A percentile compares a stretch with the other conserved stretches of the same genome.
Evolutionary conservation across 2,797 vertebrate species (phyloP).

Genomic region (Varecia variegata): DNA sequence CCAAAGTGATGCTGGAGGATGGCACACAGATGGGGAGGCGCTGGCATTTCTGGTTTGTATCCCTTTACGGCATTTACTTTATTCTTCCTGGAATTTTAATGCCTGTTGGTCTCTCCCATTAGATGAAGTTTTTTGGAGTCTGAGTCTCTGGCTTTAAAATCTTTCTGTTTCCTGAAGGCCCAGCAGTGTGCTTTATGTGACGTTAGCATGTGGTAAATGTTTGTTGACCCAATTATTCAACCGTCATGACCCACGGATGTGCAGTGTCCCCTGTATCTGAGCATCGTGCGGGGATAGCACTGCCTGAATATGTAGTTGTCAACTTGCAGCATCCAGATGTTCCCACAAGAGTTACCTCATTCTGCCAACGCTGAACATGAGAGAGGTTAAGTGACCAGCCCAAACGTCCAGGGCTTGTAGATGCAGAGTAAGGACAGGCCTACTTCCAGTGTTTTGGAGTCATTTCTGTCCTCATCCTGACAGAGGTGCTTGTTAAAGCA

Average conservation of each 20-base stretch:
- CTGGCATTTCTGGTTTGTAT: background rate
- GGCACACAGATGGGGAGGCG: background rate
- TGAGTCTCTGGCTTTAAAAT: background rate
- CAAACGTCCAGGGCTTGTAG: background rate
- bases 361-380: background rate
- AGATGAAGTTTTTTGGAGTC: background rate
- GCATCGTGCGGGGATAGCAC: fast-evolving
- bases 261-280: background rate
- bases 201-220: background rate
- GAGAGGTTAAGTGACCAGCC: background rate
- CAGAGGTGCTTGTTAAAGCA: background rate
- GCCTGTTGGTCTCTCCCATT: background rate
- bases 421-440: background rate
- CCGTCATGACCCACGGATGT: background rate
- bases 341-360: background rate
- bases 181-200: background rate
- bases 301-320: background rate
- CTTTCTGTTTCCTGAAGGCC: background rate
- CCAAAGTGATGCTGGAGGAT: background rate
- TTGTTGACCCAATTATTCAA: background rate
- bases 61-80: background rate
- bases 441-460: background rate
- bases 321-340: background rate
- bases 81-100: background rate
- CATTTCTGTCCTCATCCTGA: background rate